phyloP scores from a whole-genome alignment of 2,888 invertebrate genomes.

The Anoplius nigerrimus region DNA sequence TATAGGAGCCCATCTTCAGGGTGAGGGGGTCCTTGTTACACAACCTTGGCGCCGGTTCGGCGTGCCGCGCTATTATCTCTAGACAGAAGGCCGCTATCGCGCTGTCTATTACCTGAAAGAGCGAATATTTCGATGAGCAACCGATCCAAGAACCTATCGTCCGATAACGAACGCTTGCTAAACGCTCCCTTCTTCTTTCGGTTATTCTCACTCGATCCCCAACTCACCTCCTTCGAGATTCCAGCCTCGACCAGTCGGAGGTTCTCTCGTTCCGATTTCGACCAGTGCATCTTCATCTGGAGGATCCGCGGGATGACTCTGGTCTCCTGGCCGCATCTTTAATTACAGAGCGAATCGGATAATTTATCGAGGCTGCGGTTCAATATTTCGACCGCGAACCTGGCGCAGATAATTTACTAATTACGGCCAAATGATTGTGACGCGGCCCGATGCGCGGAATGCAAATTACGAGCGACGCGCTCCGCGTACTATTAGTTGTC shows the following conservation, averaged over 20 bases:
- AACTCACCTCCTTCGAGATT: slow-evolving; percentile 87
- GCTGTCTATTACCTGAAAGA: slow-evolving; percentile 86
- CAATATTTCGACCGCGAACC: no score
- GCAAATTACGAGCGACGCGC: neutral
- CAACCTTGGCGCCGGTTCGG: slow-evolving; percentile 93
- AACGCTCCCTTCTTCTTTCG: no score
- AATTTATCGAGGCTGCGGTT: neutral
- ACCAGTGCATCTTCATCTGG: slow-evolving; percentile 96
- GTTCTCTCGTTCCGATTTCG: slow-evolving; percentile 94
- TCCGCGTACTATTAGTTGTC: neutral
- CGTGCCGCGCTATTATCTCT: slow-evolving; percentile 97
- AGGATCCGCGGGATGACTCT: slow-evolving; percentile 97
- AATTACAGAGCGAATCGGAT: neutral
- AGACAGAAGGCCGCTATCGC: slow-evolving; percentile 98
- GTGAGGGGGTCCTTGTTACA: slow-evolving; percentile 99
- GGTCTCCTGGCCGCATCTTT: slow-evolving; percentile 96
- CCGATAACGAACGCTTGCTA: no score
- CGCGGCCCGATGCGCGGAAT: neutral
- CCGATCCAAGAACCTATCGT: no score
- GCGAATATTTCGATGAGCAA: slow-evolving; percentile 3
- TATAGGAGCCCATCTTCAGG: slow-evolving; percentile 96
- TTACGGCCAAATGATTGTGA: neutral
- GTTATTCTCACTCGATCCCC: no score
- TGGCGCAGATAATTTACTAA: no score
- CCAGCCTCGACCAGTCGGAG: slow-evolving; percentile 95